Percentiles rank a stretch among this genome's conserved stretches.
phyloP scores from a whole-genome alignment of 2,113 vertebrate species.

The Percopsis transmontana region DNA sequence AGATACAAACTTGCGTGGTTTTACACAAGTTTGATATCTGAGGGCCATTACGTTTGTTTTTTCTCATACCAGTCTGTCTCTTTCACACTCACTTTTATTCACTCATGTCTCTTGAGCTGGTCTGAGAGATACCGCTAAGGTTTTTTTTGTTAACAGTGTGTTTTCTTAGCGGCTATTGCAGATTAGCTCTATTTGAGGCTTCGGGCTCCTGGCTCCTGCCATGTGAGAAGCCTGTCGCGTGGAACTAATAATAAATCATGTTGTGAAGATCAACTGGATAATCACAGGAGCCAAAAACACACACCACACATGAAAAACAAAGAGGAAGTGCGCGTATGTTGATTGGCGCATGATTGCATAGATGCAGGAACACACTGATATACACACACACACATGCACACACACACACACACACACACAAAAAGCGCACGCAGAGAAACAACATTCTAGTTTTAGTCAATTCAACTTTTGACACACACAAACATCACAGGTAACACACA shows the following conservation, averaged over 20 bases:
- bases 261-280: conserved; percentile 39
- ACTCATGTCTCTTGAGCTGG: not conserved
- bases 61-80: not conserved
- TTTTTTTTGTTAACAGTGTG: conserved; percentile 37
- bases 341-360: too few relatives aligned
- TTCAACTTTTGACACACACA: too few relatives aligned
- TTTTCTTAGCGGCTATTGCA: conserved; percentile 51
- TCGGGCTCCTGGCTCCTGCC: conserved; percentile 39
- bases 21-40: too few relatives aligned
- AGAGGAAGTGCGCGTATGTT: too few relatives aligned
- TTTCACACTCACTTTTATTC: conserved; percentile 10
- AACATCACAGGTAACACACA: too few relatives aligned
- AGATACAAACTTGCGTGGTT: too few relatives aligned
- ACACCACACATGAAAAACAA: not conserved
- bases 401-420: too few relatives aligned
- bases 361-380: too few relatives aligned
- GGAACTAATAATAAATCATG: conserved; percentile 27
- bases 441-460: too few relatives aligned
- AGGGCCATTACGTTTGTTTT: not conserved
- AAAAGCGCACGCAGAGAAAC: too few relatives aligned
- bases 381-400: too few relatives aligned
- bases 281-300: conserved; percentile 15
- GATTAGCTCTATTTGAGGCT: conserved; percentile 48
- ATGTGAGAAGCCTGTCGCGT: not conserved
- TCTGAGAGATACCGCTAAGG: conserved; percentile 21